Base-by-base conservation (phyloP, 2,888 invertebrate species). In the Odontomyia ornata region DNA sequence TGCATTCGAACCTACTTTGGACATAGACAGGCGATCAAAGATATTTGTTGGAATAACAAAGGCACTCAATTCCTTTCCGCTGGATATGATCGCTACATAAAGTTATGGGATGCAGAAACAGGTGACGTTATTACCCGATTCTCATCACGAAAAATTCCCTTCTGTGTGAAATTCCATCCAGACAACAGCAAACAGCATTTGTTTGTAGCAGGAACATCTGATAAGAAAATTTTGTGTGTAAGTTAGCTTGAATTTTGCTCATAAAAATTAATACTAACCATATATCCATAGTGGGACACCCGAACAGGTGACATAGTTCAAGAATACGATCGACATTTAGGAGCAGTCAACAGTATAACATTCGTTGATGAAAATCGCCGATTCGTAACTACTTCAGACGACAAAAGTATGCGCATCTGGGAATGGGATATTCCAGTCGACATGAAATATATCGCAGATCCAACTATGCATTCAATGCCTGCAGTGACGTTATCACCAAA, bases 401-500 rank as follows among this genome's bases (percentile, higher is more conserved):
- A 99, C 86, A 99, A 99, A 88, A 98, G 97, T 84, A 89, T 99
- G 81, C 89, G 99, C 73, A 98, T 99, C 67, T 99, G 99, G 99
- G 99, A 99, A 89, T 99, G 99, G 99, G 96, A 96, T 84, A 96
- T 96, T 83, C 96, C 96, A 0, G 99, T 99, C 0, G 99, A 99
- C 87, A 99, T 99, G 94, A 99, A 99, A 86, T 98, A 99, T 87
- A 99, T 99, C 80, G 99, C 99, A 0, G 99, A 99, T 87, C 99
- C 99, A 0, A 93, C 96, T 0, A 98, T 99, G 97, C 99, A 99
- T 87, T 98, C 99, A 4, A 96, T 99, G 92, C 99, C 99, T 0
- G 94, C 97, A 0, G 98, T 99, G 0, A 95, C 97, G 0, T 90
- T 93, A 5, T 94, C 98, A 0, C 99, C 98, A 0, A 99, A 99